A percentile compares a stretch with the other conserved stretches of the same genome.
Evolutionary conservation across 2,113 vertebrate species (phyloP).

Genomic region (Ophthalmotilapia sp.): DNA sequence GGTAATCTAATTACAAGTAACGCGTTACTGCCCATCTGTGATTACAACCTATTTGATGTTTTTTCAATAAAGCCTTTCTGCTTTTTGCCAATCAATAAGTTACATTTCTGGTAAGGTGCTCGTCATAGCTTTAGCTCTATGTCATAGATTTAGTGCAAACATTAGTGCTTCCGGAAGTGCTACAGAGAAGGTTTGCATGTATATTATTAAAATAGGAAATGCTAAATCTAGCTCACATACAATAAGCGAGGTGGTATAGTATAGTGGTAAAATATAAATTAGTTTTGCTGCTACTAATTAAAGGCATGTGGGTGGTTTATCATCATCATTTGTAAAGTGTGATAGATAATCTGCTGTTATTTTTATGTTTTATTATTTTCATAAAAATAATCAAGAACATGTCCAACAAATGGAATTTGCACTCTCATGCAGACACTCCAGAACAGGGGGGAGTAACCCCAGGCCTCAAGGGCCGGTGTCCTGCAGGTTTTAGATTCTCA

Average conservation of each 20-base stretch:
- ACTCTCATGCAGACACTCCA: not conserved
- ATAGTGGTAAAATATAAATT: not conserved
- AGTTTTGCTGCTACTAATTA: not conserved
- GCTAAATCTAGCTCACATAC: fast-evolving
- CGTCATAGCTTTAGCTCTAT: not conserved
- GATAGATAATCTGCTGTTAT: not conserved
- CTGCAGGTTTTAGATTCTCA: not conserved
- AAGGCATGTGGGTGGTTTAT: not conserved
- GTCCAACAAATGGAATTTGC: not conserved
- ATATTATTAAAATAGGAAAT: not conserved
- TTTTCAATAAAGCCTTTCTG: not conserved
- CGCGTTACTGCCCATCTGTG: too few relatives aligned
- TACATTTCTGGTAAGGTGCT: not conserved
- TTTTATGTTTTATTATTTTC: not conserved
- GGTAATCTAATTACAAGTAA: too few relatives aligned
- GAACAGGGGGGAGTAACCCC: too few relatives aligned
- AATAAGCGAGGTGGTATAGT: not conserved
- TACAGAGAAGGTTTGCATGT: not conserved
- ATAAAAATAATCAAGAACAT: fast-evolving
- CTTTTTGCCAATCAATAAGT: not conserved
- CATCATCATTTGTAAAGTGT: not conserved
- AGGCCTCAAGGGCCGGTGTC: not conserved
- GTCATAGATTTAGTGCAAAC: not conserved
- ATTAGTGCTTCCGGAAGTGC: not conserved
- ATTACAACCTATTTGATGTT: fast-evolving